phyloP scores from a whole-genome alignment of 23 tunicate genomes.

The Ciona savignyi region DNA sequence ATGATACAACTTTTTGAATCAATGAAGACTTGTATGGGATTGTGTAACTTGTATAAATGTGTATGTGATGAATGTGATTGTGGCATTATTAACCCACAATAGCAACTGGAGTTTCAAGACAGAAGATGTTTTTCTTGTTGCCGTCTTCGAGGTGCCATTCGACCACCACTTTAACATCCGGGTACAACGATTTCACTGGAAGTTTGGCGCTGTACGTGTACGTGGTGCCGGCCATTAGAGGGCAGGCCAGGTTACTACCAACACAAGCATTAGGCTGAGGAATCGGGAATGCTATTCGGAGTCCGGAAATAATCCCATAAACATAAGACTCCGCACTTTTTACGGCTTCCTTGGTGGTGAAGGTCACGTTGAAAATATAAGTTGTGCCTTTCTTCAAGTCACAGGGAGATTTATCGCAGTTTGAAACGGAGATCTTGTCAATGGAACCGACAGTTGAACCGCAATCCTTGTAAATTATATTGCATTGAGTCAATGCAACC shows the following conservation, averaged over 20 bases:
- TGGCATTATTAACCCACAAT: not conserved
- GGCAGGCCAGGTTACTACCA: not conserved
- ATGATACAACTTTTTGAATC: too few species aligned
- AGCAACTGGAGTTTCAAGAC: not conserved
- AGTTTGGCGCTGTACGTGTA: not conserved
- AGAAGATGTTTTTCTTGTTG: not conserved
- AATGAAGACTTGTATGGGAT: too few species aligned
- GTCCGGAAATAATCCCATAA: not conserved
- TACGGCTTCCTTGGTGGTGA: not conserved
- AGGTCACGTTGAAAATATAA: not conserved
- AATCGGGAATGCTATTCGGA: not conserved
- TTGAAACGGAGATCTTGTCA: not conserved
- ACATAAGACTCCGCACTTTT: not conserved
- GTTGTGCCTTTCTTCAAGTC: not conserved
- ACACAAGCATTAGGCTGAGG: not conserved
- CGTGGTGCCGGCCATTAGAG: not conserved
- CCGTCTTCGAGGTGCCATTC: not conserved
- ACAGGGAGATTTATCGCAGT: not conserved
- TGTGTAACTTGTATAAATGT: too few species aligned
- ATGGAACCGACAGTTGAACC: too few species aligned
- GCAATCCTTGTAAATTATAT: too few species aligned
- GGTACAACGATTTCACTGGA: not conserved
- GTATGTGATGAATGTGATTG: not conserved
- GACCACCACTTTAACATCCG: not conserved
- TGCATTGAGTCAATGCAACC: too few species aligned